Evolutionary conservation across 1,140 invertebrate species (phyloP), one percentile per base, ranked within the genome.

Genomic region (Drosophila fuyamai): DNA sequence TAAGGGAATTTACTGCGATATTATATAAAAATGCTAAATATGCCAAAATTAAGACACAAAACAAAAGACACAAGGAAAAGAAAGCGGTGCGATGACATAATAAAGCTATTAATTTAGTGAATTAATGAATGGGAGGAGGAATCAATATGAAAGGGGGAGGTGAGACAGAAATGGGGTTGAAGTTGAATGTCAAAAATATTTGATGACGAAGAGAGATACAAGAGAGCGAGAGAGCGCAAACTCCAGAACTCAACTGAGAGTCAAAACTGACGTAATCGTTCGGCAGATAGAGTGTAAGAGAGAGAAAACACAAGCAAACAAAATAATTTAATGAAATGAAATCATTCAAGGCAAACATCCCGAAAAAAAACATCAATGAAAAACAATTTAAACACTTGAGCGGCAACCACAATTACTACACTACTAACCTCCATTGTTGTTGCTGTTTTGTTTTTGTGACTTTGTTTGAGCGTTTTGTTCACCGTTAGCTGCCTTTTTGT

Each of bases 231-330:
- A 78, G 76, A 83, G 83, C 83, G 83, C 83, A 86, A 82, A 86
- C 83, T 86, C 83, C 83, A 86, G 83, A 73, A 79, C 76, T 67
- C 51, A 47, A 47, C 9, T 14, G 55, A 66, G 68, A 62, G 61
- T 50, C 53, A 78, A 72, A 78, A 88, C 83, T 88, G 83, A 88
- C 83, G 83, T 88, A 88, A 88, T 88, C 84, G 75, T 62, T 50
- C 29, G 60, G 47, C 38, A 16, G 43, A 48, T 50, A 27, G 27
- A 44, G 63, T 47, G 54, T 70, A 58, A 43, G 55, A 40, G 40
- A 59, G 41, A 58, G 41, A 59, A 48, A 32, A 32, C 29, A 70
- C 58, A 54, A 40, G 58, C 75, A 77, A 71, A 71, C 54, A 59
- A 50, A 61, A 51, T 35, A 50, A 66, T 62, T 76, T 78, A 70